phyloP scores from a whole-genome alignment of 2,797 vertebrate genomes.

The Perodicticus potto region DNA sequence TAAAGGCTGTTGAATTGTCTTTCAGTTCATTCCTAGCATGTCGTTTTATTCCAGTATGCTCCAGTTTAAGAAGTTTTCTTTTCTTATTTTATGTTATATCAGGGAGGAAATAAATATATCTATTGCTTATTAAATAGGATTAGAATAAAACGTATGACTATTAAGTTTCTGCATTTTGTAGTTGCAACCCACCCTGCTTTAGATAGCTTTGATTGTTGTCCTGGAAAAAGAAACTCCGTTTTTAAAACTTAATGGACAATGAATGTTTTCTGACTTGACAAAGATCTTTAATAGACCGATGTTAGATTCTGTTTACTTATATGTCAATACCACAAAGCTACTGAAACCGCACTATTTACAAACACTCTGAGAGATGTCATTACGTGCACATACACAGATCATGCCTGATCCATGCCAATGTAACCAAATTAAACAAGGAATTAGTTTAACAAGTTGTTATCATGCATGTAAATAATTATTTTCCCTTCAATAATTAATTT shows the following conservation, averaged over 20 bases:
- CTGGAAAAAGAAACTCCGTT: background rate
- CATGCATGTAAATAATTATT: conserved; percentile 15
- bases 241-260: conserved; percentile 29
- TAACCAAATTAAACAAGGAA: background rate
- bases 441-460: background rate
- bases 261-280: conserved; percentile 27
- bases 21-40: background rate
- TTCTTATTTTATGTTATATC: background rate
- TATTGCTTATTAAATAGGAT: background rate
- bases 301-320: conserved; percentile 34
- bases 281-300: background rate
- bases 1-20: background rate
- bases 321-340: conserved; percentile 1
- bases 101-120: background rate
- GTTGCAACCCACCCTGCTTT: background rate
- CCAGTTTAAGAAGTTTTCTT: conserved; percentile 38
- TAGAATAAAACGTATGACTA: conserved; percentile 20
- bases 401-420: background rate
- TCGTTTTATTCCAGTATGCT: conserved; percentile 11
- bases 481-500: conserved; percentile 47
- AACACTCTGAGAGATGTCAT: background rate
- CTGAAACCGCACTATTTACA: background rate
- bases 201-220: background rate
- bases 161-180: conserved; percentile 49
- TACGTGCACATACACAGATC: background rate